Conservation (phyloP, 2,113 vertebrate species). For the Henicopernis longicauda region DNA sequence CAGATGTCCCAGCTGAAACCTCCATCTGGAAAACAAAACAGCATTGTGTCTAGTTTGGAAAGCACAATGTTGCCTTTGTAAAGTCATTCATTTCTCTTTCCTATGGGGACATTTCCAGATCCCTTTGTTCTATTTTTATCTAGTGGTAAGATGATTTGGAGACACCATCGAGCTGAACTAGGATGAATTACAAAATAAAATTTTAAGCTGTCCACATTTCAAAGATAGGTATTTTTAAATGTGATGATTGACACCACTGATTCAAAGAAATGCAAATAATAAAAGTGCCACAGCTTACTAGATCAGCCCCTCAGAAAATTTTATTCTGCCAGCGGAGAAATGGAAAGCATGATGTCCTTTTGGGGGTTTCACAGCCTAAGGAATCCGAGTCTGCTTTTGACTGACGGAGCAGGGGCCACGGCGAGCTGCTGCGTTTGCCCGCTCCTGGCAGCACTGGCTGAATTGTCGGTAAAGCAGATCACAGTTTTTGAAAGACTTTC, state of each 20-base stretch:
- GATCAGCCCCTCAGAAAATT: neutral
- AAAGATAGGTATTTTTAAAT: neutral
- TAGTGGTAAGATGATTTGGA: neutral
- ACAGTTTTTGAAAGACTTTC: neutral
- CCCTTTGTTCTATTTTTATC: neutral
- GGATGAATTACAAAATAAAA: neutral
- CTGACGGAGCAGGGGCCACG: neutral
- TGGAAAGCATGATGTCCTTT: too few relatives aligned
- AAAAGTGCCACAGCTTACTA: neutral
- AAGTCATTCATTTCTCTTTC: neutral
- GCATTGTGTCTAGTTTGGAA: neutral
- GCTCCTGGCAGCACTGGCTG: neutral
- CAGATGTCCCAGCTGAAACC: neutral
- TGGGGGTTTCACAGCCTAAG: neutral
- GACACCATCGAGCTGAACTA: neutral
- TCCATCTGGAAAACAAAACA: neutral
- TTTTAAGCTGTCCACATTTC: neutral
- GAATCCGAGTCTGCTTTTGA: too few relatives aligned
- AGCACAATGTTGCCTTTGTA: neutral
- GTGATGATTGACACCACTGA: neutral
- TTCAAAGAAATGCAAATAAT: neutral
- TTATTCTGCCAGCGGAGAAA: accelerated
- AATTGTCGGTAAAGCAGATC: neutral
- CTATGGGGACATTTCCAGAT: neutral
- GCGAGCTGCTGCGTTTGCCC: neutral